Percentiles rank a stretch among this genome's conserved stretches.
phyloP scores from a whole-genome alignment of 2,797 vertebrate genomes.

The Triplophysa yarkandensis region DNA sequence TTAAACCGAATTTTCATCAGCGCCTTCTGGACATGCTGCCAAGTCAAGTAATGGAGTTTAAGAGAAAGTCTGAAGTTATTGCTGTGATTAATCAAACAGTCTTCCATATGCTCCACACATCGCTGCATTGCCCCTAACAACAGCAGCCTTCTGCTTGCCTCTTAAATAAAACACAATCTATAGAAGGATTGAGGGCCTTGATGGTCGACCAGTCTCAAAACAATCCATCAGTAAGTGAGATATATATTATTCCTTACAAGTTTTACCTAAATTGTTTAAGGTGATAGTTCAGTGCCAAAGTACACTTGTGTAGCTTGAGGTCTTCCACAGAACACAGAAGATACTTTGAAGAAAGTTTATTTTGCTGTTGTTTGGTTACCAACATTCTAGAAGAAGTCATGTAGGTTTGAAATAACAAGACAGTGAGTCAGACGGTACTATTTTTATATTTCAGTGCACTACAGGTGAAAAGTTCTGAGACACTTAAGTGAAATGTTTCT shows the following conservation, averaged over 20 bases:
- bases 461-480: no score
- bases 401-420: no score
- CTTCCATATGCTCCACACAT: slow-evolving; percentile 4
- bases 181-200: not conserved
- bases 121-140: not conserved
- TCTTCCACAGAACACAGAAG: no score
- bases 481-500: no score
- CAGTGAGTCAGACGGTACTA: no score
- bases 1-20: slow-evolving; percentile 11
- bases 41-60: slow-evolving; percentile 19
- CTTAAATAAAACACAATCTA: not conserved
- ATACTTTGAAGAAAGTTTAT: no score
- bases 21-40: slow-evolving; percentile 14
- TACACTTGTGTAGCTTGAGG: not conserved
- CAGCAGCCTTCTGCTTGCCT: slow-evolving; percentile 17
- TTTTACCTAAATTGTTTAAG: no score
- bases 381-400: no score
- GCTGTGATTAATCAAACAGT: slow-evolving; percentile 34
- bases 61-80: slow-evolving; percentile 32
- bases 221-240: not conserved
- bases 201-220: not conserved
- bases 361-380: no score
- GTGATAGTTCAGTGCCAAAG: no score
- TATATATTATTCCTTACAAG: not conserved
- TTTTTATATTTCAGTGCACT: no score